Percentiles rank a stretch among this genome's conserved stretches.
Conservation (phyloP, 2,888 invertebrate species). For the Geotrupes spiniger region DNA sequence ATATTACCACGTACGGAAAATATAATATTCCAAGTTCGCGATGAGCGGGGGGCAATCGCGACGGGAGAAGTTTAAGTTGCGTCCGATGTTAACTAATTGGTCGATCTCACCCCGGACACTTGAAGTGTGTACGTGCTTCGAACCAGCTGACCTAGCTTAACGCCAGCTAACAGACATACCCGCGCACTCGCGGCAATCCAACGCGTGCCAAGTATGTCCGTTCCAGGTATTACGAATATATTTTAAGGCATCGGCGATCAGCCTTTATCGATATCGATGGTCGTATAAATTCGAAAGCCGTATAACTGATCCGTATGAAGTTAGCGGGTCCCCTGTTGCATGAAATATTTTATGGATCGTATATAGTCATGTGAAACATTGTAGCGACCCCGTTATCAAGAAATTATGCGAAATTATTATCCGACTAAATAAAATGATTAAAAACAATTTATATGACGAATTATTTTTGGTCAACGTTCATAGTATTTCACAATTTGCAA, state of each 20-base stretch:
- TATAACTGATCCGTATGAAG: no score
- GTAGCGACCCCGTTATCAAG: no score
- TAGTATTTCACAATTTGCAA: no score
- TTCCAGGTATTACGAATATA: slow-evolving; percentile 28
- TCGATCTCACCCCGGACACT: slow-evolving; percentile 3
- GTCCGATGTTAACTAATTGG: slow-evolving; percentile 9
- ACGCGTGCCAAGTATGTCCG: slow-evolving; percentile 30
- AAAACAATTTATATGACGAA: no score
- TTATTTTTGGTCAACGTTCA: no score
- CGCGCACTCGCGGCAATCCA: slow-evolving; percentile 14
- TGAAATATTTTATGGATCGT: no score
- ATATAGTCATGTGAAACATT: no score
- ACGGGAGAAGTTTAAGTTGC: not conserved
- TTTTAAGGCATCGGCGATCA: not conserved
- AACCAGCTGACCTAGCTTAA: slow-evolving; percentile 30
- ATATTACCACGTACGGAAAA: no score
- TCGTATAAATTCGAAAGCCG: not conserved
- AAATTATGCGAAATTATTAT: no score
- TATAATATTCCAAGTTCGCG: slow-evolving; percentile 1
- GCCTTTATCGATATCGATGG: slow-evolving; percentile 1
- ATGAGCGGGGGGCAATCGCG: not conserved
- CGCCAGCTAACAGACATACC: slow-evolving; percentile 20
- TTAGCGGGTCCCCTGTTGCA: no score
- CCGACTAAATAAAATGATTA: no score
- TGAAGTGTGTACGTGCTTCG: slow-evolving; percentile 27